A percentile compares a stretch with the other conserved stretches of the same genome.
phyloP scores from a whole-genome alignment of 2,888 invertebrate genomes.

The Pyrrhosoma nymphula region DNA sequence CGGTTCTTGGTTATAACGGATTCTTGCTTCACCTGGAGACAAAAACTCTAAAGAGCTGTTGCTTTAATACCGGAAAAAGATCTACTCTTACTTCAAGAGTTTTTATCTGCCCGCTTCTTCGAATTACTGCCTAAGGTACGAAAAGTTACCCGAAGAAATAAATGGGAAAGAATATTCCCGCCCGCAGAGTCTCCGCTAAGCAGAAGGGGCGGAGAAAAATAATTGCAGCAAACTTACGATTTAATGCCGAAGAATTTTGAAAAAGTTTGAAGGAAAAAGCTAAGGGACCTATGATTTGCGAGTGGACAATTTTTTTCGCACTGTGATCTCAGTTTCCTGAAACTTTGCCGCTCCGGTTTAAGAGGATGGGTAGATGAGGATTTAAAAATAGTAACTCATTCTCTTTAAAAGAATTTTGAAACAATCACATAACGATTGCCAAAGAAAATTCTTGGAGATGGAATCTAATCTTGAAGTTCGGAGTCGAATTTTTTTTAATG shows the following conservation, averaged over 20 bases:
- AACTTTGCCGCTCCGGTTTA: not conserved
- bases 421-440: not conserved
- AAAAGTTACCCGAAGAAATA: not conserved
- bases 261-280: not conserved
- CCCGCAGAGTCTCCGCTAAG: not conserved
- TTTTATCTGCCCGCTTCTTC: not conserved
- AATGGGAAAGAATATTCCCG: not conserved
- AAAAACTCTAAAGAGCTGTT: not conserved
- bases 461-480: too few relatives aligned
- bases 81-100: not conserved
- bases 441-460: not conserved
- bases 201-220: not conserved
- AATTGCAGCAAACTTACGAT: not conserved
- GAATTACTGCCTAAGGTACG: not conserved
- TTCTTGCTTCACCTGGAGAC: not conserved
- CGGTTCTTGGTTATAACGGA: not conserved
- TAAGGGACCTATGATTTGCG: not conserved
- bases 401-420: not conserved
- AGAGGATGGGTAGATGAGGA: not conserved
- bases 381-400: not conserved
- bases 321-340: not conserved
- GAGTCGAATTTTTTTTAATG: too few relatives aligned
- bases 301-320: not conserved
- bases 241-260: constrained; percentile 5
- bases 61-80: not conserved